Conservation (phyloP, 2,797 vertebrate genomes). For the Eulemur rubriventer region DNA sequence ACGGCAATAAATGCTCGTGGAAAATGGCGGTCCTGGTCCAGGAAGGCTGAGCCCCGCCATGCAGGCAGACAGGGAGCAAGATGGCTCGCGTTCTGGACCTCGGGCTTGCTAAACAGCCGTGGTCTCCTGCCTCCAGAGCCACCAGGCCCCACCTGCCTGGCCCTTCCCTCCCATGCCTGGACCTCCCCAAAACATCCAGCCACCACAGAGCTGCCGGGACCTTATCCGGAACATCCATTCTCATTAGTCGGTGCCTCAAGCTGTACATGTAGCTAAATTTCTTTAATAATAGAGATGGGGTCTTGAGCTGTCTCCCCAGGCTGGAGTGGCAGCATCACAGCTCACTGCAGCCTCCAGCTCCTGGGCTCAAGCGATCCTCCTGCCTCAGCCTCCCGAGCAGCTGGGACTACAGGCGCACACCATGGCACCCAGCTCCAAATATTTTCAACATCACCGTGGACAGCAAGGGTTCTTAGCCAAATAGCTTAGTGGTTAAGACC, state of each 20-base stretch:
- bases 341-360: too few species aligned
- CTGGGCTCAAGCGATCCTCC: not conserved
- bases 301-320: too few species aligned
- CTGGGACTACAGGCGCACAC: not conserved
- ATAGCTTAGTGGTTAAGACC: not conserved
- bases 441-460: not conserved
- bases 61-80: not conserved
- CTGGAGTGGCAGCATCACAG: not conserved
- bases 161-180: not conserved
- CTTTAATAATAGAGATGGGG: not conserved
- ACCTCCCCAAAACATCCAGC: not conserved
- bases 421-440: not conserved
- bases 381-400: not conserved
- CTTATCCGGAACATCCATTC: not conserved
- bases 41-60: not conserved
- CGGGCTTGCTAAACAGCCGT: not conserved
- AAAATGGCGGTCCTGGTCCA: not conserved
- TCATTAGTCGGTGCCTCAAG: not conserved
- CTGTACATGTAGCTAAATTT: not conserved
- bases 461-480: not conserved
- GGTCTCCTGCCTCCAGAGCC: not conserved
- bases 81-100: too few species aligned
- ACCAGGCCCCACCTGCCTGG: not conserved
- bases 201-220: not conserved
- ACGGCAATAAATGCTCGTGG: rapidly evolving